Conservation (phyloP, 1,140 invertebrate genomes). For the Sipha flava region DNA sequence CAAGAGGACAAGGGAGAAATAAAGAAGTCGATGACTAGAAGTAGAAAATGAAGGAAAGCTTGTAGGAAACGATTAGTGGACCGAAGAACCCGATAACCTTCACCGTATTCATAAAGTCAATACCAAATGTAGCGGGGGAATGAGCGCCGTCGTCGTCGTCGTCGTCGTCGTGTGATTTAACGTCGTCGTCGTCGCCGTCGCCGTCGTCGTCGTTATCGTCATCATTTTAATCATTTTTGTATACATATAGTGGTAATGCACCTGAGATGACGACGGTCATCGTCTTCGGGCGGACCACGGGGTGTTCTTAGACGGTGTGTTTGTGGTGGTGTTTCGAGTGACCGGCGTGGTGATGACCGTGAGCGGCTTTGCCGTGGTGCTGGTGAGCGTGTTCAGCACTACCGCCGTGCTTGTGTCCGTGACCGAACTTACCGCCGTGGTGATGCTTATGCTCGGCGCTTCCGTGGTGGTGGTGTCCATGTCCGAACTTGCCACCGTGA, state of each 20-base stretch:
- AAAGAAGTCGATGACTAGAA: neutral
- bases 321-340: slow-evolving; percentile 35
- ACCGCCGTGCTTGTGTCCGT: slow-evolving; percentile 30
- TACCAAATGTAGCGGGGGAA: neutral
- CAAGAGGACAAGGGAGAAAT: neutral
- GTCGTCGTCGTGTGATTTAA: neutral
- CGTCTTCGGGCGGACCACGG: too few species aligned
- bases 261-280: neutral
- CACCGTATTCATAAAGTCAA: neutral
- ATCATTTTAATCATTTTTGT: too few species aligned
- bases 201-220: neutral
- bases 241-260: neutral
- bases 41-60: neutral
- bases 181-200: neutral
- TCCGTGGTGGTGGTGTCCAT: slow-evolving; percentile 33
- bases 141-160: neutral
- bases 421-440: slow-evolving; percentile 32
- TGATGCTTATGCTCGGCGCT: slow-evolving; percentile 30
- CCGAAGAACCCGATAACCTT: neutral
- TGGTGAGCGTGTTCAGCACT: slow-evolving; percentile 29
- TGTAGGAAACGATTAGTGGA: neutral
- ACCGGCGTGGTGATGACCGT: slow-evolving; percentile 34
- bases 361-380: slow-evolving; percentile 25
- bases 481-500: slow-evolving; percentile 33
- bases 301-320: slow-evolving; percentile 28